Percentiles rank a stretch among this genome's conserved stretches.
phyloP scores from a whole-genome alignment of 2,797 vertebrate genomes.

The Esox masquinongy region DNA sequence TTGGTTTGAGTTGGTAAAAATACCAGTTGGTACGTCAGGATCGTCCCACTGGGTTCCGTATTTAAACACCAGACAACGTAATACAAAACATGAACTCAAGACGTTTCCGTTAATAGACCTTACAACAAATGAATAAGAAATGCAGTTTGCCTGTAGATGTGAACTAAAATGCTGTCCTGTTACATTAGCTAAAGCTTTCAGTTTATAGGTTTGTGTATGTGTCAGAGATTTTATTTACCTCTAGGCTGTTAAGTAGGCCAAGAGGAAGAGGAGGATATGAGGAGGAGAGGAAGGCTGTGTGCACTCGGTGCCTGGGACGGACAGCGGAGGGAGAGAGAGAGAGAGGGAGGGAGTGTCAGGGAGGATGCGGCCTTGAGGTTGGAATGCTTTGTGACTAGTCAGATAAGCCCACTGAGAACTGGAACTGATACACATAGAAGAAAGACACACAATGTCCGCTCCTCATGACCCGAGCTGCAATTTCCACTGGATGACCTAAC shows the following conservation, averaged over 20 bases:
- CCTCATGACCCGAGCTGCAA: neutral
- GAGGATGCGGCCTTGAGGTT: constrained; percentile 38
- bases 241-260: neutral
- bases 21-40: no score
- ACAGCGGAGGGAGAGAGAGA: neutral
- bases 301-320: constrained; percentile 13
- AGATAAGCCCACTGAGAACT: constrained; percentile 29
- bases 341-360: neutral
- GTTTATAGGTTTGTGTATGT: no score
- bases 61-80: no score
- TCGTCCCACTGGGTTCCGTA: no score
- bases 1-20: no score
- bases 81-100: no score
- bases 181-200: no score
- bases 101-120: no score
- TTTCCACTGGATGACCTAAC: neutral
- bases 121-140: no score
- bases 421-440: neutral
- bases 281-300: neutral
- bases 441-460: neutral
- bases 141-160: no score
- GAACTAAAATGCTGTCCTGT: no score
- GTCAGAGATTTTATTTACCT: no score
- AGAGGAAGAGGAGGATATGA: neutral
- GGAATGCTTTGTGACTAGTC: constrained; percentile 33